Percentiles rank a stretch among this genome's conserved stretches.
Conservation (phyloP, 2,888 invertebrate genomes). For the Phragmatobia fuliginosa region DNA sequence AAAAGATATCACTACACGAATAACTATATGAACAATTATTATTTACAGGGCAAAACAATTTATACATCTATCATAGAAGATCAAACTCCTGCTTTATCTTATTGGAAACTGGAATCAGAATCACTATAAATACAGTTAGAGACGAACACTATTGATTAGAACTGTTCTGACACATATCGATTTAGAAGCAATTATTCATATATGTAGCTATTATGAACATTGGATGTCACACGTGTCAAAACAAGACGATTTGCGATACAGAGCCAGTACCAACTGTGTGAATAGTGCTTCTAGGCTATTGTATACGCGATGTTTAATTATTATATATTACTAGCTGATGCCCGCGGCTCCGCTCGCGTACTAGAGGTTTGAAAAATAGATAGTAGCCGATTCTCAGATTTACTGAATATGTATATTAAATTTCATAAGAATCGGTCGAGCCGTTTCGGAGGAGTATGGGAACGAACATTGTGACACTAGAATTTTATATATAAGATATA, state of each 20-base stretch:
- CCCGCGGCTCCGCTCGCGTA: no score
- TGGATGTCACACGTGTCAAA: slow-evolving; percentile 40
- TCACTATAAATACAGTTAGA: slow-evolving; percentile 17
- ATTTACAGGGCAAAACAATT: background rate
- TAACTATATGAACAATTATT: background rate
- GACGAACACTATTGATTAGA: slow-evolving; percentile 18
- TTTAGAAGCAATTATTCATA: slow-evolving; percentile 29
- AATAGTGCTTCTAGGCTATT: slow-evolving; percentile 23
- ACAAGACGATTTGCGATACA: slow-evolving; percentile 42
- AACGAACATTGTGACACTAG: no score
- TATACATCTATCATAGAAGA: background rate
- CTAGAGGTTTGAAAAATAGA: no score
- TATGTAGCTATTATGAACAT: slow-evolving; percentile 21
- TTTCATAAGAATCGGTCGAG: no score
- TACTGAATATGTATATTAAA: no score
- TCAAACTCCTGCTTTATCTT: background rate
- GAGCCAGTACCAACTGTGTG: slow-evolving; percentile 7
- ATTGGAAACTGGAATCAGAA: slow-evolving; percentile 8
- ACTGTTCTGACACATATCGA: slow-evolving; percentile 16
- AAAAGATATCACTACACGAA: background rate
- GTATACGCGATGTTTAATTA: slow-evolving; percentile 32
- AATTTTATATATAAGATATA: slow-evolving; percentile 31
- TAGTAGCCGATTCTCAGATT: no score
- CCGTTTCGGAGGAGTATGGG: no score
- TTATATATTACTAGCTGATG: no score